phyloP scores from a whole-genome alignment of 2,797 vertebrate genomes.

The Enoplosus armatus region DNA sequence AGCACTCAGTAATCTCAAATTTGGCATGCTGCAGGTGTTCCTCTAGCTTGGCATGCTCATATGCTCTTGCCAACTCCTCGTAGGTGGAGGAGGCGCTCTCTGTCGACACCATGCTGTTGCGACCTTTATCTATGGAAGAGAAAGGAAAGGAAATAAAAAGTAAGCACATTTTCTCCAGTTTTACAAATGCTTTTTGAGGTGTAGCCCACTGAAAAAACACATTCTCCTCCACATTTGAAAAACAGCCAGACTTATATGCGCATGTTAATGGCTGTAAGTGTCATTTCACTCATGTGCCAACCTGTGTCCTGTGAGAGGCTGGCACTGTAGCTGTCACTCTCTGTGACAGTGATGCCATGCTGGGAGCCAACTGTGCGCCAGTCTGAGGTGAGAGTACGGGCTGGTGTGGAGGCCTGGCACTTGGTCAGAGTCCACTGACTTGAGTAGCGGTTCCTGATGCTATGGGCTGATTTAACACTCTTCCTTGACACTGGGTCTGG shows the following conservation, averaged over 20 bases:
- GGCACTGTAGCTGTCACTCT: constrained; percentile 99
- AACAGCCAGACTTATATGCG: constrained; percentile 24
- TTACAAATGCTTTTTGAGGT: background rate
- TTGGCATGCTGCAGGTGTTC: constrained; percentile 98
- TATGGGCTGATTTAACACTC: constrained; percentile 96
- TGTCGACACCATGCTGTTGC: constrained; percentile 99
- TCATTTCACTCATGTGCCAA: constrained; percentile 69
- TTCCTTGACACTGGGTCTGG: constrained; percentile 97
- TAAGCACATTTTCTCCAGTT: constrained; percentile 4
- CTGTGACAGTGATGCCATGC: constrained; percentile 97
- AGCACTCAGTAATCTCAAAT: constrained; percentile 99
- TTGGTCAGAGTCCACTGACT: constrained; percentile 99
- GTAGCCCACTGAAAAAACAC: constrained; percentile 7
- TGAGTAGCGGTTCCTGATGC: constrained; percentile 97
- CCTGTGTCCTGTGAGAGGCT: constrained; percentile 99
- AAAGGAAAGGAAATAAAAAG: background rate
- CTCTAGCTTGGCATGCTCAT: constrained; percentile 98
- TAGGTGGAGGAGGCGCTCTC: constrained; percentile 99
- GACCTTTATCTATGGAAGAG: constrained; percentile 91
- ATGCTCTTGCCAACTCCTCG: constrained; percentile 96
- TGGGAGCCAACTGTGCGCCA: constrained; percentile 98
- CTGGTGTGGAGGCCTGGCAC: constrained; percentile 96
- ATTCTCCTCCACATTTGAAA: constrained; percentile 13
- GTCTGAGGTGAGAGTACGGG: constrained; percentile 96
- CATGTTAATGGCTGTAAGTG: constrained; percentile 48